Evolutionary conservation across 2,888 invertebrate genomes (phyloP), one percentile per base, ranked within the genome.

Genomic region (Adineta ricciae): DNA sequence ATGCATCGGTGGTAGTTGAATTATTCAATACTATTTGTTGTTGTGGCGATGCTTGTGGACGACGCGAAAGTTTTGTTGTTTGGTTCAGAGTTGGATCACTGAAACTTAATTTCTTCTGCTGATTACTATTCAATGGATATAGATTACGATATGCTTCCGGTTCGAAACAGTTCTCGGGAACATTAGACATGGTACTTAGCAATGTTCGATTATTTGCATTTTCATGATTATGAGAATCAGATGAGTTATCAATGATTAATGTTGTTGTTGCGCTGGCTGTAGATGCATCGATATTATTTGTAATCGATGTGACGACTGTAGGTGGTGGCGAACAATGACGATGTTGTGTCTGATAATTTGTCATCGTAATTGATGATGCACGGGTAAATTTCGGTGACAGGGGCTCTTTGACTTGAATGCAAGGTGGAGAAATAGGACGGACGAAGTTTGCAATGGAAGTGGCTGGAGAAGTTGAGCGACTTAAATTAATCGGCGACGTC

Each of bases 11-110:
- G 9, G 38, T 78, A 11, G 41, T 14, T 16, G 78, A 78, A n/a
- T 46, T 46, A 46, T 38, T n/a, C 11, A 78, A n/a, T n/a, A 3
- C 16, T 24, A n/a, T 24, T 41, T 78, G 38, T 78, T 78, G 78
- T 78, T 78, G 38, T n/a, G 24, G 38, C 46, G 46, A 11, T 46
- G 11, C 46, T 46, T 46, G 46, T 78, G n/a, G 41, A 24, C 32
- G 38, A 24, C 32, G 38, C n/a, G 24, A 41, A 38, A n/a, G 14
- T 41, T 41, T 78, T n/a, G 24, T 78, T 78, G 78, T 78, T 78
- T 78, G 78, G n/a, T 78, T 41, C 41, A 78, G 41, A 36, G 78
- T 78, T 78, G 78, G 78, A 78, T 78, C 78, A 78, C 78, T 78
- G 2, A 78, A 78, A 41, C 78, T 78, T 78, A 78, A 41, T 78